Evolutionary conservation across 2,113 vertebrate species (phyloP).

Genomic region (Verasper variegatus): DNA sequence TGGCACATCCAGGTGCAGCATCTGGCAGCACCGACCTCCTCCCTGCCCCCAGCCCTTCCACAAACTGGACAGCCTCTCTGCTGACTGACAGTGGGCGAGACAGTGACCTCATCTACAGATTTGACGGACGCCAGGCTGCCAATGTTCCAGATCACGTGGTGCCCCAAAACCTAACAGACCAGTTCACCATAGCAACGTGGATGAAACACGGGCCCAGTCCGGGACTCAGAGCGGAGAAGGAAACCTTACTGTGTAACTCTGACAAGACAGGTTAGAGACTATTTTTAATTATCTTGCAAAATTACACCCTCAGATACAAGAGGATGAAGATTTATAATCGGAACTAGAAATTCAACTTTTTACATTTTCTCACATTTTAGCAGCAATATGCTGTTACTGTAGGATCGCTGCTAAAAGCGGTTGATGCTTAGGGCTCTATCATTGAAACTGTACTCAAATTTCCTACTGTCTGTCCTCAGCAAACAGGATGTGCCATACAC

Average conservation of each 20-base stretch:
- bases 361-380: background rate
- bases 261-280: constrained; percentile 92
- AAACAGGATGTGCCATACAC: background rate
- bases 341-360: background rate
- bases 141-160: constrained; percentile 94
- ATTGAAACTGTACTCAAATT: background rate
- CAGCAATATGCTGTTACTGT: background rate
- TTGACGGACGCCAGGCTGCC: constrained; percentile 93
- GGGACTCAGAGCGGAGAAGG: constrained; percentile 93
- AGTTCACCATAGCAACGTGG: constrained; percentile 97
- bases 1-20: constrained; percentile 86
- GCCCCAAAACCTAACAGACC: constrained; percentile 95
- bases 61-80: constrained; percentile 94
- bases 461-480: background rate
- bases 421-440: background rate
- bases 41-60: constrained; percentile 86
- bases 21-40: constrained; percentile 95
- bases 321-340: no score
- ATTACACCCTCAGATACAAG: no score
- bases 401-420: background rate
- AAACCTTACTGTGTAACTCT: constrained; percentile 97
- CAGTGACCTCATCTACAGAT: constrained; percentile 92
- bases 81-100: constrained; percentile 89
- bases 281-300: background rate
- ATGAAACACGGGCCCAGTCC: constrained; percentile 97